Base-by-base conservation (phyloP, 2,888 invertebrate species). In the Pristionchus japonicus region DNA sequence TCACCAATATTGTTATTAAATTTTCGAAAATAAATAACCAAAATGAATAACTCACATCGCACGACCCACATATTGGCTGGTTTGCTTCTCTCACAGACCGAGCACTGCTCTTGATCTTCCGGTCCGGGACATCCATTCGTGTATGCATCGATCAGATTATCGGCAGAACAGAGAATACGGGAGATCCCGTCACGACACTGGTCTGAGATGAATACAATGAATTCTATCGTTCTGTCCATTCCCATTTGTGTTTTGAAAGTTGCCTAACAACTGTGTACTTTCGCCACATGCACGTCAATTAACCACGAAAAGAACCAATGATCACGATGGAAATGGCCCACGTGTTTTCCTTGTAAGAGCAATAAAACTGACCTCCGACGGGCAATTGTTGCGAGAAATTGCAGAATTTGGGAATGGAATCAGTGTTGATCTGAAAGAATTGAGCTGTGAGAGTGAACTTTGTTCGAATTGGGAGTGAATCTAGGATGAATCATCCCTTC, bases 341-440 rank as follows among this genome's bases (percentile, higher is more conserved):
- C 20, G 52, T 52, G 20, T 57, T 70, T 34, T 70, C 3, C 9
- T 70, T 17, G 43, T 43, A 23, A 31, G 20, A 37, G 17, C 7
- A 40, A 7, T 47, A 40, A 61, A 40, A 84, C 67, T 49, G 6
- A 88, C 88, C 88, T 40, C 47, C 43, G 37, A 84, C 84, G 2
- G 88, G 88, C 47, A 88, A 57, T 43, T 31, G 23, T 43, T 88
- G 17, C 27, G 88, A 40, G 34, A 86, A 87, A 89, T 87, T 86
- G 89, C 92, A 92, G 80, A 92, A 90, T 70, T 91, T 88, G 9
- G 91, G 91, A 64, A 91, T 89, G 17, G 85, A 86, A 87, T 92
- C 91, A 43, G 90, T 88, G 49, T 89, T 64, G 15, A 88, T 9
- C 74, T 85, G 47, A 49, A 64, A 40, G 15, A 13, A 77, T 13